Base-by-base conservation (phyloP, 1,140 invertebrate genomes). In the Drosophila repletoides region DNA sequence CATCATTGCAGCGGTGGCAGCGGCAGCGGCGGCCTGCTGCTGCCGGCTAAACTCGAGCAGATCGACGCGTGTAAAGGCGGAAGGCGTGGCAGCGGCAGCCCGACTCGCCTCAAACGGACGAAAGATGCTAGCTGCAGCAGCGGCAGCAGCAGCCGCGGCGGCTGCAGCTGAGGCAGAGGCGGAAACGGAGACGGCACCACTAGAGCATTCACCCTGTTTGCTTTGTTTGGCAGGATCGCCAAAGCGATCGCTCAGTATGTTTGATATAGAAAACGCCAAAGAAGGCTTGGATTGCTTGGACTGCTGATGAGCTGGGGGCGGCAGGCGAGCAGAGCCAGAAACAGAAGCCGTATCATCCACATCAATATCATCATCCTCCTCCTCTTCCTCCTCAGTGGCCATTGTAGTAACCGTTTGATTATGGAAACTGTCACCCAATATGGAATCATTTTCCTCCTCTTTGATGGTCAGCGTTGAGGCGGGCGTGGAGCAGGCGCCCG, bases 201-300 rank as follows among this genome's bases (percentile, higher is more conserved):
- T n/a, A n/a, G n/a, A 29, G 15, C 63, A 33, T 2, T 72, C 72
- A 15, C 29, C 52, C 43, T 41, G 53, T 5, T 70, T 76, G 38
- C 24, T 34, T 5, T 58, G 33, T 36, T 76, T 79, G 40, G 63
- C 63, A 5, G 49, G 63, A 43, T 89, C 84, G 10, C 89, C 89
- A 14, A 90, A 90, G 29, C 87, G 87, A 72, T 90, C 89, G 63
- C 89, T 90, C 3, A 90, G 55, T 21, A 90, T 90, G 26, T 90
- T 90, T 0, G 87, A 88, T n/a, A 90, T 90, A 45, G 88, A 90
- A 33, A 90, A 90, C 26, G 81, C 86, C 48, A 90, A 68, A 40
- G 87, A 72, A 0, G 88, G 89, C 49, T 86, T 88, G 26, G 66
- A 67, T 21, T 72, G 64, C 46, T 81, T 87, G 2, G 75, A 84